These are phyloP conservation scores for Lycophotia porphyrea DNA, from an alignment of 2,888 invertebrate species.

Conservation along the genomic window DNA sequence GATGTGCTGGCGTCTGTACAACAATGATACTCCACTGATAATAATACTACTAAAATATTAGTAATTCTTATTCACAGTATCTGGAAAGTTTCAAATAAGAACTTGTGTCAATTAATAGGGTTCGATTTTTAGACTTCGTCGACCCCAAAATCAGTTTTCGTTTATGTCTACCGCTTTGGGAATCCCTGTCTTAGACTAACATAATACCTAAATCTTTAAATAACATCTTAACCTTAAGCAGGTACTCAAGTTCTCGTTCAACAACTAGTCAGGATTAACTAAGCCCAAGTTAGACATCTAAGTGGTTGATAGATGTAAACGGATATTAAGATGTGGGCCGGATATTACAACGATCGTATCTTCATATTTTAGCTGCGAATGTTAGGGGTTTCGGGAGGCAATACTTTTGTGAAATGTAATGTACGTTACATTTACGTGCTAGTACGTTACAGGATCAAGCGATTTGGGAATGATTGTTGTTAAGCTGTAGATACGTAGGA, in stretches of 20 bases:
- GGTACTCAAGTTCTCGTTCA: conserved; percentile 34
- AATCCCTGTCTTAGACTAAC: no score
- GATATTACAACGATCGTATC: conserved; percentile 78
- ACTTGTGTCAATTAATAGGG: no score
- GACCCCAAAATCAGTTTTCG: no score
- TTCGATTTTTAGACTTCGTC: no score
- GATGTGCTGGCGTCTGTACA: no score
- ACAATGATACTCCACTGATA: no score
- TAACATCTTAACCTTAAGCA: conserved; percentile 28
- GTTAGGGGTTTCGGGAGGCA: conserved; percentile 52
- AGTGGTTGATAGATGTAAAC: conserved; percentile 77
- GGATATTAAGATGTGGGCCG: conserved; percentile 82
- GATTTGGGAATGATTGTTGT: conserved; percentile 24
- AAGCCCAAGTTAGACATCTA: conserved; percentile 57
- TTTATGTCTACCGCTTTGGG: no score
- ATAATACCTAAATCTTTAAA: neutral
- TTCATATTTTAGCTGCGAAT: conserved; percentile 65
- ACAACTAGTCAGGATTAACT: conserved; percentile 55
- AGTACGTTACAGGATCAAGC: conserved; percentile 18
- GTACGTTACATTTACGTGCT: conserved; percentile 17
- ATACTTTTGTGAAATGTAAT: conserved; percentile 47
- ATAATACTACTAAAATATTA: no score
- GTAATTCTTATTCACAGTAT: no score
- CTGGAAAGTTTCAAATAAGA: no score
- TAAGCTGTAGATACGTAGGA: neutral